Evolutionary conservation across 2,113 vertebrate species (phyloP), one percentile per base, ranked within the genome.

Genomic region (Xenopus tropicalis): DNA sequence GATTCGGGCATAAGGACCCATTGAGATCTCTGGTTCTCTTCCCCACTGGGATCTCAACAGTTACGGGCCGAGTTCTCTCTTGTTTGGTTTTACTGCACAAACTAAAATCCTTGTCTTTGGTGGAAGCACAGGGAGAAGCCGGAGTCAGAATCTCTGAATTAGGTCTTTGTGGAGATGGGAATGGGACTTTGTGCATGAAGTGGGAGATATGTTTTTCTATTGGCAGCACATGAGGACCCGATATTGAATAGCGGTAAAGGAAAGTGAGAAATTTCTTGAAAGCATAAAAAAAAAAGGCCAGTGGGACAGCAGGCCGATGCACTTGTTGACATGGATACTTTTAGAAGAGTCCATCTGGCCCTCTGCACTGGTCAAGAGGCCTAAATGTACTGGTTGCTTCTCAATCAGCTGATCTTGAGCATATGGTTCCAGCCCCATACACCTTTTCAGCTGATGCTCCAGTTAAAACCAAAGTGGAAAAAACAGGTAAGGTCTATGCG

Each of bases 201-300:
- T n/a, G n/a, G n/a, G n/a, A n/a, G n/a, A n/a, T n/a, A n/a, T n/a
- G n/a, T n/a, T 97, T 99, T 83, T 99, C 97, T 87, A 99, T 98
- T 69, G 97, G 97, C 65, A 99, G 89, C 21, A 94, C 94, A 52
- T 99, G 96, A 5, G 97, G 97, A 69, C 97, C 97, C 79, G 97
- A 99, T 85, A 99, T 98, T 80, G 97, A 98, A 76, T 98, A 98
- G 82, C 97, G 89, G 85, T 98, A 99, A 11, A 99, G 90, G 84
- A 99, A 99, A 65, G 96, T 98, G 46, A 99, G 93, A 82, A 98
- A 99, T 80, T 95, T 98, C 83, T 91, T 92, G 90, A 99, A 99
- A 78, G 95, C 96, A 77, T 98, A 94, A 81, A 99, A 99, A n/a
- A n/a, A 83, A 99, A 99, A 64, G 97, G 97, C 97, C 97, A 99